Conservation (phyloP, 92 coral and sea anemone genomes). For the Blastomussa wellsi region DNA sequence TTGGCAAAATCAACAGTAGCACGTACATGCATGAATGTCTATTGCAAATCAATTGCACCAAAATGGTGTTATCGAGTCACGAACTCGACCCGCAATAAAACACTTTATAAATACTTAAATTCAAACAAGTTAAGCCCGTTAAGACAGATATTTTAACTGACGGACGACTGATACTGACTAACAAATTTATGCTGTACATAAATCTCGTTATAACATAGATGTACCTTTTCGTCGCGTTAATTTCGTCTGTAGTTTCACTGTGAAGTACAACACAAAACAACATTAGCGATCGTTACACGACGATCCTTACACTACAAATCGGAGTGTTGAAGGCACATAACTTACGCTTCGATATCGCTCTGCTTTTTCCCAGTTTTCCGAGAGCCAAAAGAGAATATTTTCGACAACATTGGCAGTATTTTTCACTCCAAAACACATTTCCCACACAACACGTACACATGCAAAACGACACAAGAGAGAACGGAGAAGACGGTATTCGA, state of each 20-base stretch:
- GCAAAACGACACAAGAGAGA: constrained; percentile 9
- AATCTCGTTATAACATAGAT: background rate
- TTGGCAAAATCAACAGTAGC: constrained; percentile 2
- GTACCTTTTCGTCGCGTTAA: constrained; percentile 22
- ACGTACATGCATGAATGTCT: too few species aligned
- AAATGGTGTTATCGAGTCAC: background rate
- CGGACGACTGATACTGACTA: background rate
- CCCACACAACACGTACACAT: constrained; percentile 52
- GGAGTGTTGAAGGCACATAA: background rate
- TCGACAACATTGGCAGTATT: constrained; percentile 73
- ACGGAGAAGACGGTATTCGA: background rate
- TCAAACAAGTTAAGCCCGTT: background rate
- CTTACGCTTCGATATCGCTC: constrained; percentile 66
- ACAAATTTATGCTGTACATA: background rate
- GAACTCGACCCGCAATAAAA: background rate
- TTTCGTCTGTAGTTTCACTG: constrained; percentile 32
- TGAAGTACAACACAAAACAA: constrained; percentile 23
- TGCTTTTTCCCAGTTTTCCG: constrained; percentile 80
- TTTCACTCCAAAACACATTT: constrained; percentile 30
- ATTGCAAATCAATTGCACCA: background rate
- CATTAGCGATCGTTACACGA: constrained; percentile 8
- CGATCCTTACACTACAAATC: background rate
- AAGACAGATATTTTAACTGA: background rate
- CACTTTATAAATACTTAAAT: background rate
- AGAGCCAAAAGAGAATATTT: constrained; percentile 85